Base-by-base conservation (phyloP, 2,797 vertebrate genomes). In the Rhinichthys osculus region DNA sequence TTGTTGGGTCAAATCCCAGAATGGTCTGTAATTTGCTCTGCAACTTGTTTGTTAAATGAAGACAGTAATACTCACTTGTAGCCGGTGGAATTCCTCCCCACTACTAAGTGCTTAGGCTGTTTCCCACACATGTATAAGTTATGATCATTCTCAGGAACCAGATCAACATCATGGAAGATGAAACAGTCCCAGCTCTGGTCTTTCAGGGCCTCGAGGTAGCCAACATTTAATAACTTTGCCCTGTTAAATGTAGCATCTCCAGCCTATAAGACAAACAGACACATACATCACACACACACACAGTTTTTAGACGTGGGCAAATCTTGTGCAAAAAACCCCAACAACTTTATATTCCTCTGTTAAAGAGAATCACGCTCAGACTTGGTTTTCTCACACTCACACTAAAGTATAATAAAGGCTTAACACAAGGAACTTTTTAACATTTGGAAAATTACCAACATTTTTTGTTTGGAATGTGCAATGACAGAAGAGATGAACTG, bases 151-250 rank as follows among this genome's bases (percentile, higher is more conserved):
- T 99, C 98, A 0, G 98, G 98, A 87, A 99, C 93, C 87, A 99
- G 93, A 90, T 99, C 98, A 86, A 99, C 98, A 57, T 99, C 98
- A 1, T 99, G 98, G 91, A 99, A 98, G 90, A 99, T 94, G 88
- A 99, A 99, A 87, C 98, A 99, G 78, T 98, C 96, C 98, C 98
- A 99, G 19, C 76, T 93, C 30, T 92, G 94, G 91, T 99, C 97
- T 90, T 97, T 99, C 80, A 99, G 92, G 7, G 98, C 97, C 91
- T 99, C 98, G 89, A 99, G 87, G 90, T 97, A 99, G 6, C 98
- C 98, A 52, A 98, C 93, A 72, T 99, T 99, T 89, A 99, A 92
- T 89, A 99, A 93, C 93, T 97, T 99, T 88, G 98, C 98, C 85
- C 98, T 96, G 92, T 99, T 99, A 92, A 99, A 99, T 71, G 94